phyloP scores from a whole-genome alignment of 2,113 vertebrate species.

The Sphyrna mokarran region DNA sequence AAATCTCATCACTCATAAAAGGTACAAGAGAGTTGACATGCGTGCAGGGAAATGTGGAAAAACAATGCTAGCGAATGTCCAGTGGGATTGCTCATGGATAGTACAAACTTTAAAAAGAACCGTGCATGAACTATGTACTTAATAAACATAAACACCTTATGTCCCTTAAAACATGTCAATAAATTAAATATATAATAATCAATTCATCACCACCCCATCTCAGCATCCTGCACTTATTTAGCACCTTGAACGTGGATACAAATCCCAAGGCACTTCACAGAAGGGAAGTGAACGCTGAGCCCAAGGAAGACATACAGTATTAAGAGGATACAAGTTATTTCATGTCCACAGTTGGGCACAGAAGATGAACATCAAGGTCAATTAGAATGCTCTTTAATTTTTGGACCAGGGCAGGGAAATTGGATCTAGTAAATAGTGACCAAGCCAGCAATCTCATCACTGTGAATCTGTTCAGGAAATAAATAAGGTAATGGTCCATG shows the following conservation, averaged over 20 bases:
- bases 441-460: not conserved
- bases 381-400: not conserved
- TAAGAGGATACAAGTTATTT: not conserved
- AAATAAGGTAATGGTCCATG: too few species aligned
- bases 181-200: slow-evolving; percentile 1
- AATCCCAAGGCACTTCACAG: slow-evolving; percentile 8
- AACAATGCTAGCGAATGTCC: not conserved
- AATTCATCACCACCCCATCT: not conserved
- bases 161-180: not conserved
- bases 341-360: not conserved
- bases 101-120: not conserved
- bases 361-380: not conserved
- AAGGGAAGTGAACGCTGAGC: not conserved
- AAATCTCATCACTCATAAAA: not conserved
- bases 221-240: not conserved
- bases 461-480: not conserved
- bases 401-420: not conserved
- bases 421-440: not conserved
- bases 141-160: not conserved
- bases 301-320: not conserved
- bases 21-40: not conserved
- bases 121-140: not conserved
- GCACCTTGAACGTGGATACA: not conserved
- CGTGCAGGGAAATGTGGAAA: not conserved
- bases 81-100: not conserved